Evolutionary conservation across 2,113 vertebrate genomes (phyloP), one percentile per base, ranked within the genome.

Genomic region (Meriones unguiculatus): DNA sequence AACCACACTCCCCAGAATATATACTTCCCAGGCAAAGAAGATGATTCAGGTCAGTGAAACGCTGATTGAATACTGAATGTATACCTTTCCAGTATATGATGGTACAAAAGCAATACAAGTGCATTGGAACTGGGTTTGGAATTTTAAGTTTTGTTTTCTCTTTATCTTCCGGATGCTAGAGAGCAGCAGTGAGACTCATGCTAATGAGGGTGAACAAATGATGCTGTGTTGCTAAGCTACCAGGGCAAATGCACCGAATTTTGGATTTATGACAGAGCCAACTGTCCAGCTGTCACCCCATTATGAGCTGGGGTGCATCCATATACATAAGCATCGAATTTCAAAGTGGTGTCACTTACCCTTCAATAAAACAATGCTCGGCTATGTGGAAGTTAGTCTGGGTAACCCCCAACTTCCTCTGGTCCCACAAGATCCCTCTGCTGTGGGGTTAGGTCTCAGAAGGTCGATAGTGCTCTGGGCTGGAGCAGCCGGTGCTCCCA

Each of bases 321-420:
- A 25, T 2, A 12, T 41, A 24, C 4, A n/a, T 46, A 85, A 69
- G 35, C 22, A 57, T 85, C 72, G 86, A 65, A 89, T 13, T 3
- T 64, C n/a, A 69, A 75, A 78, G 88, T 65, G 59, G 32, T 52
- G 52, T 59, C 84, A 73, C 64, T 52, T 41, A 30, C 9, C 50
- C 13, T 75, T 96, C 54, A 91, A 75, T 62, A 38, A 89, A 86
- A 62, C 90, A 81, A 22, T 73, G 28, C 67, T 81, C 25, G 70
- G 95, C 59, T 76, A 41, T 73, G 52, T 78, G 35, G 32, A 92
- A 93, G 32, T 70, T 69, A 69, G 87, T 80, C 91, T 50, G 46
- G 76, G 77, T 32, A 75, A n/a, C 52, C 54, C 52, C 78, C 52
- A 76, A n/a, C 76, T 81, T 73, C 20, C 65, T 73, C 30, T 87